A percentile compares a stretch with the other conserved stretches of the same genome.
These are phyloP conservation scores for Lepeophtheirus nordmannii DNA, from an alignment of 2,888 invertebrate genomes.

Conservation along the genomic window DNA sequence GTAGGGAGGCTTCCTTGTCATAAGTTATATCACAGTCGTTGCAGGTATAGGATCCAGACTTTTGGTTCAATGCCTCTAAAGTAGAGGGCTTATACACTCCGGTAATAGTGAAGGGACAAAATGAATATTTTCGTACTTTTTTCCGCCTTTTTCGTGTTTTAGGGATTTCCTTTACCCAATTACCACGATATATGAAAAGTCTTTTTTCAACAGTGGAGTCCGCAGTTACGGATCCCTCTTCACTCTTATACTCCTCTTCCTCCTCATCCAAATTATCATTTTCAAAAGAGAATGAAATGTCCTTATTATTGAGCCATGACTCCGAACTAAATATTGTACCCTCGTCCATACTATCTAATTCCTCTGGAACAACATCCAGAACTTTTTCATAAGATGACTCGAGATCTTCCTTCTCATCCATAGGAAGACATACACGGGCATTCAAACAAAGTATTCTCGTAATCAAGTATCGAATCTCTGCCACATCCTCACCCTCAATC, in stretches of 20 bases:
- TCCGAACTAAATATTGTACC: too few relatives aligned
- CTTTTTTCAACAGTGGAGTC: background rate
- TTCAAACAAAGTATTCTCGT: slow-evolving; percentile 9
- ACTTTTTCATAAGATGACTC: too few relatives aligned
- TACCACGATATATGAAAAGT: too few relatives aligned
- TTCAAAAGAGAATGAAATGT: too few relatives aligned
- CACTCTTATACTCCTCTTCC: too few relatives aligned
- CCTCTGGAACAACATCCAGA: background rate
- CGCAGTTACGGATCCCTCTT: background rate
- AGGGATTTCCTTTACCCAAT: background rate
- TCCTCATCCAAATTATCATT: too few relatives aligned
- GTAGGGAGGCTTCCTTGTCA: background rate
- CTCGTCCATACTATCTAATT: background rate
- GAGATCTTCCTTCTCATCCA: background rate
- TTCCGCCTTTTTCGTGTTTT: background rate
- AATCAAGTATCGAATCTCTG: background rate
- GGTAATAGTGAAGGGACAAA: background rate
- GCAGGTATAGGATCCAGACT: background rate
- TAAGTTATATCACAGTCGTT: background rate
- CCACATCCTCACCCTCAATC: background rate
- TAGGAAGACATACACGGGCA: background rate
- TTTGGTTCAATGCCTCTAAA: background rate
- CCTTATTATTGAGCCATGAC: too few relatives aligned
- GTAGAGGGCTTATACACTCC: background rate
- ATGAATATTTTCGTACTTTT: background rate